Percentiles rank a stretch among this genome's conserved stretches.
phyloP scores from a whole-genome alignment of 2,797 vertebrate species.

The Tauraco hartlaubi region DNA sequence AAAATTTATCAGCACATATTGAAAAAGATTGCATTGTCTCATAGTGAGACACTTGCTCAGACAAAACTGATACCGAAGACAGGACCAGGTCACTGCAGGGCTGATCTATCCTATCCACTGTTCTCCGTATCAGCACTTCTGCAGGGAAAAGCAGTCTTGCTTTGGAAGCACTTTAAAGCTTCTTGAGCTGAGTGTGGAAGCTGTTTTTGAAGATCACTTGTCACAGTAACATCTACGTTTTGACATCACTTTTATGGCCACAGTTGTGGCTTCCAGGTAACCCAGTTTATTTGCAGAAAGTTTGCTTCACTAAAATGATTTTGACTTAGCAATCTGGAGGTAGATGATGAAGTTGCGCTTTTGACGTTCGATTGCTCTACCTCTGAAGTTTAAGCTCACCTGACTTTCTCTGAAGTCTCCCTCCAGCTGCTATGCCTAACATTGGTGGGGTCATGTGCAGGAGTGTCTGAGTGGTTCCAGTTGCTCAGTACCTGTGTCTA shows the following conservation, averaged over 20 bases:
- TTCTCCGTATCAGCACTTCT: accelerated
- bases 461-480: background rate
- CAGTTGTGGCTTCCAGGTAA: background rate
- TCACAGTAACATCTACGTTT: background rate
- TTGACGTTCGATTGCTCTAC: background rate
- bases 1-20: background rate
- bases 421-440: background rate
- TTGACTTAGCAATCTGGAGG: background rate
- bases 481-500: background rate
- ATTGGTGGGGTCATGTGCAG: background rate
- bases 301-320: background rate
- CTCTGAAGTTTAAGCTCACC: background rate
- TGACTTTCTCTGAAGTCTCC: background rate
- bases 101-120: background rate
- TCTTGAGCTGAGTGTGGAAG: background rate
- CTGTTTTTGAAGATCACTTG: background rate
- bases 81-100: background rate
- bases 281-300: background rate
- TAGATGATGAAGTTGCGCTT: background rate
- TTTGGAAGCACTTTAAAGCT: background rate
- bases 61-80: background rate
- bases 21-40: background rate
- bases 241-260: background rate
- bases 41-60: background rate
- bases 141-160: background rate